Evolutionary conservation across 1,140 invertebrate species (phyloP), one percentile per base, ranked within the genome.

Genomic region (Alviniconcha marisindica): DNA sequence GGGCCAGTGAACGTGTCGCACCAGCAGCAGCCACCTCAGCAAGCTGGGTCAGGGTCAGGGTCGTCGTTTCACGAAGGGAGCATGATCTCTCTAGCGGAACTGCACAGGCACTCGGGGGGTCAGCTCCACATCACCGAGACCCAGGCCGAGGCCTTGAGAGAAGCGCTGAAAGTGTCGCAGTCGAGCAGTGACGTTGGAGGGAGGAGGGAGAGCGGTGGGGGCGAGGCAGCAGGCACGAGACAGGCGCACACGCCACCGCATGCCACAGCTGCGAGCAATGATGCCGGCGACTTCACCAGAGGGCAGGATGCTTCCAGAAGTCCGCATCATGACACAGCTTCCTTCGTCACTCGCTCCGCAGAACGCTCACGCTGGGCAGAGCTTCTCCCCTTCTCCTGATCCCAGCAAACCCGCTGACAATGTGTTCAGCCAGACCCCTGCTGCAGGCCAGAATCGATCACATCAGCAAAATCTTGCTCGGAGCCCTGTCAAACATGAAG

Each of bases 141-240:
- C 12, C 78, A 80, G 60, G 78, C 78, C 0, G 78, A 80, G 56
- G 78, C 56, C n/a, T 38, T 80, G 38, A 80, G 69, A 44, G 56
- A 80, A 44, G 78, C 60, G 15, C 36, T 80, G 14, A 66, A 80
- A 40, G 36, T 44, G 60, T 40, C 69, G 1, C 69, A 38, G 38
- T 10, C 10, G 24, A 5, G 12, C 63, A 33, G 14, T 10, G n/a
- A 12, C 56, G 28, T 3, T 33, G 69, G 31, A 42, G 69, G 36
- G 69, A 40, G 38, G 36, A 40, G 36, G 38, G 31, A 71, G 36
- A 71, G 69, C 36, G 69, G 36, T 31, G 69, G 36, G 24, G n/a
- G n/a, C n/a, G 69, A 33, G 33, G 63, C 4, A 18, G 63, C 5
- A 3, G 63, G 28, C 31, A 4, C 28, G 5, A 31, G 63, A 33